A percentile compares a stretch with the other conserved stretches of the same genome.
Evolutionary conservation across 1,140 invertebrate species (phyloP).

Genomic region (Chymomyza costata): DNA sequence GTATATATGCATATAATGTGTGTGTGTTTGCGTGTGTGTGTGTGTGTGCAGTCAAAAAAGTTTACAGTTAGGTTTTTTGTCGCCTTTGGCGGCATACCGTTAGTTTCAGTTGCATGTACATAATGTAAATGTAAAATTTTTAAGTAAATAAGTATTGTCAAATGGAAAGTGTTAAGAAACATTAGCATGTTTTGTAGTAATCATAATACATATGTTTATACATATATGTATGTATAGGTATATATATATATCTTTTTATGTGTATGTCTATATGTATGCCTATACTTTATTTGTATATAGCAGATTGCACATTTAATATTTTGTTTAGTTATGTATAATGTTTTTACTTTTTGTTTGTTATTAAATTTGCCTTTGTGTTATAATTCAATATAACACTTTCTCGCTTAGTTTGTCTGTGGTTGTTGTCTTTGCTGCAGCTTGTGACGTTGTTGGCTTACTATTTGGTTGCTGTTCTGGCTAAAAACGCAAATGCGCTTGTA

Average conservation of each 20-base stretch:
- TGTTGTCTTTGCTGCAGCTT: too few species aligned
- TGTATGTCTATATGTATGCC: slow-evolving; percentile 2
- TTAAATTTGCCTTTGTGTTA: too few species aligned
- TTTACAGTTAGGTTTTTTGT: slow-evolving; percentile 9
- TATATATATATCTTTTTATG: slow-evolving; percentile 15
- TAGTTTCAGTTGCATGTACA: too few species aligned
- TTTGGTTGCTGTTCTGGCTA: neutral
- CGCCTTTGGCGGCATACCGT: slow-evolving; percentile 5
- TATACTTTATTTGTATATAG: slow-evolving; percentile 5
- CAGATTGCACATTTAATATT: slow-evolving; percentile 37
- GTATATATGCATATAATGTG: slow-evolving; percentile 6
- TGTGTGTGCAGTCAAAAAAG: slow-evolving; percentile 4
- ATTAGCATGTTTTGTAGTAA: too few species aligned
- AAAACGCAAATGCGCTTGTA: neutral
- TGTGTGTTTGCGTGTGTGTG: slow-evolving; percentile 4
- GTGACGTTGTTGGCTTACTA: too few species aligned
- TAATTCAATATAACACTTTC: too few species aligned
- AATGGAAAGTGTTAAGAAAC: slow-evolving; percentile 21
- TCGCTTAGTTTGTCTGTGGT: too few species aligned
- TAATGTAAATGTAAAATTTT: slow-evolving; percentile 2
- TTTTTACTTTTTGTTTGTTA: too few species aligned
- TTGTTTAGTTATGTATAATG: too few species aligned
- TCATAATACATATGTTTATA: slow-evolving; percentile 11
- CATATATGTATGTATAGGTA: slow-evolving; percentile 20
- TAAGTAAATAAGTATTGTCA: slow-evolving; percentile 31